Evolutionary conservation across 2,797 vertebrate species (phyloP).

Genomic region (Onychomys torridus): DNA sequence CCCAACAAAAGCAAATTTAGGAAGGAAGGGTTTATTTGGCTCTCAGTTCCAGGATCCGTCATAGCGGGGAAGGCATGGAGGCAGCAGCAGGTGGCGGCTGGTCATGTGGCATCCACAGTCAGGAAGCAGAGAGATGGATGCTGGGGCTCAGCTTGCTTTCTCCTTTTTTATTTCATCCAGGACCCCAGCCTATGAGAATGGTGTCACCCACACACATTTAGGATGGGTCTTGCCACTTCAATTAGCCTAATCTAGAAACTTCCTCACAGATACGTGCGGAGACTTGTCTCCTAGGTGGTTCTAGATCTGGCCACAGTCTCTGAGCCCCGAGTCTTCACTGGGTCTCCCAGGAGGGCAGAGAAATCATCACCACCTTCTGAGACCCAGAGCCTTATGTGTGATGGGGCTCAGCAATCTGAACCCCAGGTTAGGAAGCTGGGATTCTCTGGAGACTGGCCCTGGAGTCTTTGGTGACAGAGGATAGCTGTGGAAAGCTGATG

Average conservation of each 20-base stretch:
- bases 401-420: background rate
- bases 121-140: background rate
- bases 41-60: background rate
- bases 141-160: background rate
- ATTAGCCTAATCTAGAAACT: background rate
- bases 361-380: background rate
- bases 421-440: background rate
- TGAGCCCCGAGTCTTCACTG: background rate
- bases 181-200: background rate
- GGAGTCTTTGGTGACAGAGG: background rate
- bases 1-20: too few relatives aligned
- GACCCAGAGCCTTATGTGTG: background rate
- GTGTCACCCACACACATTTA: background rate
- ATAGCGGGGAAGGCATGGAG: background rate
- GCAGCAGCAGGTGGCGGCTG: background rate
- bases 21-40: background rate
- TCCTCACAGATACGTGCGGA: background rate
- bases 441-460: background rate
- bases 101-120: background rate
- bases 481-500: background rate
- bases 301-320: background rate
- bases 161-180: background rate
- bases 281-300: background rate
- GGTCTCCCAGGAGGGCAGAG: background rate
- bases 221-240: background rate